Percentiles rank a stretch among this genome's conserved stretches.
These are phyloP conservation scores for Catonia carolina DNA, from an alignment of 2,888 invertebrate genomes.

Conservation along the genomic window DNA sequence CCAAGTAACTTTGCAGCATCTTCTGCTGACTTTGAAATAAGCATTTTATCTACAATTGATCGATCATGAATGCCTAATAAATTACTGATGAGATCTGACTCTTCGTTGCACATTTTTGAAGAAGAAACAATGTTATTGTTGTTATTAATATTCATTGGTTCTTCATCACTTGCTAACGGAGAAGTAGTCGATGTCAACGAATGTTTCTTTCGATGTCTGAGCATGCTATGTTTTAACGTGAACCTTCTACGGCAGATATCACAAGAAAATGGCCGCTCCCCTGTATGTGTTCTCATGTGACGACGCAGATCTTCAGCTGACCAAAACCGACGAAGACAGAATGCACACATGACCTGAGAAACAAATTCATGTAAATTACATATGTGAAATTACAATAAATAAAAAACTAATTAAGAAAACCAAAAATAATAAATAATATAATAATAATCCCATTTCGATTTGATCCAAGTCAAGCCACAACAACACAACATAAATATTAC, in stretches of 20 bases:
- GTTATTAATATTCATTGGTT: conserved; percentile 17
- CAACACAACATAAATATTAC: too few species aligned
- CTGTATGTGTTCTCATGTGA: conserved; percentile 91
- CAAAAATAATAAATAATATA: too few species aligned
- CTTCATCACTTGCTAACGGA: conserved; percentile 37
- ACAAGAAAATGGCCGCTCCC: conserved; percentile 86
- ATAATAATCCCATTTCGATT: too few species aligned
- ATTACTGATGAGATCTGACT: conserved; percentile 74
- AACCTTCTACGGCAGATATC: conserved; percentile 82
- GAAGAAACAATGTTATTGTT: conserved; percentile 11
- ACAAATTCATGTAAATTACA: too few species aligned
- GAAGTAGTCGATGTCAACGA: conserved; percentile 42
- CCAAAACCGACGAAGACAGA: conserved; percentile 91
- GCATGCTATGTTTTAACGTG: conserved; percentile 91
- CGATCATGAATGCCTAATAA: conserved; percentile 81
- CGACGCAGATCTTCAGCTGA: conserved; percentile 87
- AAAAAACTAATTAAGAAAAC: too few species aligned
- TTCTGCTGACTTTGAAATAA: conserved; percentile 65
- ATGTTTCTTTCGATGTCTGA: conserved; percentile 87
- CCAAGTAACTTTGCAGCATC: conserved; percentile 85
- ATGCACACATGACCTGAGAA: conserved; percentile 72
- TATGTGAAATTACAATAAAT: too few species aligned
- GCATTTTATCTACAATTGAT: conserved; percentile 74
- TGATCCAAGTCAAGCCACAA: too few species aligned
- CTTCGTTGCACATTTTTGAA: conserved; percentile 37